These are phyloP conservation scores for Balaeniceps rex DNA, from an alignment of 2,113 vertebrate genomes.

Conservation along the genomic window DNA sequence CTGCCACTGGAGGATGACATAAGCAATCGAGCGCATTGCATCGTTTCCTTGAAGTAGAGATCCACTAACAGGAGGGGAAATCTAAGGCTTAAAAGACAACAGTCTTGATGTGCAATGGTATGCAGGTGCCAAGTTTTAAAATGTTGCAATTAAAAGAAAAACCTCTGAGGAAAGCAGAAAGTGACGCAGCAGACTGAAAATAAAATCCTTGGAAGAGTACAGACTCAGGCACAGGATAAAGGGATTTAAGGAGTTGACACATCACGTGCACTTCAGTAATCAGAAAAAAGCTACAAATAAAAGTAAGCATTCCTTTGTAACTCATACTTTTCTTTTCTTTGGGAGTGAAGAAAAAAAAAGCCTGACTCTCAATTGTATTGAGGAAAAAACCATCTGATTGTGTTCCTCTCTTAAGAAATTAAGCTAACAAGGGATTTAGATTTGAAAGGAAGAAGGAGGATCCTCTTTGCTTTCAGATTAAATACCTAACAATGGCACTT, in stretches of 20 bases:
- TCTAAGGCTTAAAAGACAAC: not conserved
- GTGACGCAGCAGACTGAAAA: not conserved
- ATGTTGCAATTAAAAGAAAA: not conserved
- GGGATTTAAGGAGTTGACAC: not conserved
- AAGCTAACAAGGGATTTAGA: conserved; percentile 38
- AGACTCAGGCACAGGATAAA: not conserved
- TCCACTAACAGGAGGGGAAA: not conserved
- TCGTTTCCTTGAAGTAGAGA: not conserved
- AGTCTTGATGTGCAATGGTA: not conserved
- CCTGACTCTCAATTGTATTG: not conserved
- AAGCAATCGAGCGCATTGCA: not conserved
- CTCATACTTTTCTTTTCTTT: not conserved
- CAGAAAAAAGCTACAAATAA: not conserved
- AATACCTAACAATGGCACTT: not conserved
- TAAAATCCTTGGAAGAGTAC: not conserved
- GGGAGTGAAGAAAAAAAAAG: not conserved
- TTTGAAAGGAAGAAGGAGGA: not conserved
- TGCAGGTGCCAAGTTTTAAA: not conserved
- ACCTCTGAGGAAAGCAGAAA: not conserved
- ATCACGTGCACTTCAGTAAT: not conserved
- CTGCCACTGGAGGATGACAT: not conserved
- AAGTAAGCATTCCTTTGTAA: not conserved
- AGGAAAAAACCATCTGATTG: not conserved
- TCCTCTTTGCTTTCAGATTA: conserved; percentile 12
- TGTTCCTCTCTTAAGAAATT: not conserved